These are phyloP conservation scores for Drosophila sulfurigaster DNA, from an alignment of 1,140 invertebrate species.

Conservation along the genomic window DNA sequence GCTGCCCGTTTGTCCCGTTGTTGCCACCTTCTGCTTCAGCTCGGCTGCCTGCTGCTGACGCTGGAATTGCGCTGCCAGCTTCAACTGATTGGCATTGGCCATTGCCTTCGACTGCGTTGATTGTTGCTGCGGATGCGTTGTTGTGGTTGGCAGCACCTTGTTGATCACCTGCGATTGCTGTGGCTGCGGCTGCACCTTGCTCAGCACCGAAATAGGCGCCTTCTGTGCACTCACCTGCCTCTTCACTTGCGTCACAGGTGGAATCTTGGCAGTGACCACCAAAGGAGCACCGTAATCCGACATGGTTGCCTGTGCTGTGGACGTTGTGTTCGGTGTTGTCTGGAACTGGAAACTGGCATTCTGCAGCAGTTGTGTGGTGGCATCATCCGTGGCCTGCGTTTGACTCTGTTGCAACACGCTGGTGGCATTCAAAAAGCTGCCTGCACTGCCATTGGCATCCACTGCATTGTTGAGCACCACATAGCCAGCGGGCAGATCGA, in stretches of 20 bases:
- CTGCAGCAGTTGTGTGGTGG: constrained; percentile 61
- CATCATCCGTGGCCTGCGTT: constrained; percentile 54
- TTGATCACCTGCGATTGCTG: constrained; percentile 75
- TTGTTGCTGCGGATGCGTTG: not conserved
- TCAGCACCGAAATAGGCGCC: constrained; percentile 48
- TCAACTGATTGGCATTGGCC: constrained; percentile 18
- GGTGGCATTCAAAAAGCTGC: constrained; percentile 64
- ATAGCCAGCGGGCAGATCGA: constrained; percentile 90
- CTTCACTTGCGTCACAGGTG: constrained; percentile 72
- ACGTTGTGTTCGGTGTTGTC: constrained; percentile 21
- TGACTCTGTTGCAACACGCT: constrained; percentile 70
- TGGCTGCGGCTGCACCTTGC: constrained; percentile 69
- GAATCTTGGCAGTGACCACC: constrained; percentile 69
- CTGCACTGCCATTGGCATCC: constrained; percentile 31
- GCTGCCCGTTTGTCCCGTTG: constrained; percentile 47
- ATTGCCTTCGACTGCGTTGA: constrained; percentile 6
- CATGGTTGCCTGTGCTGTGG: constrained; percentile 20
- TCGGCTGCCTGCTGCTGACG: constrained; percentile 15
- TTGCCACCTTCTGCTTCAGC: constrained; percentile 14
- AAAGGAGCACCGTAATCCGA: constrained; percentile 61
- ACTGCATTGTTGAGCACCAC: constrained; percentile 89
- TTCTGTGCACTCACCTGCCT: constrained; percentile 42
- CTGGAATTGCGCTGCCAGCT: constrained; percentile 23
- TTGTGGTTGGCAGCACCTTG: constrained; percentile 66
- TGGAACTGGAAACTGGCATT: constrained; percentile 70